phyloP scores from a whole-genome alignment of 2,113 vertebrate species.

The Ornithorhynchus anatinus region DNA sequence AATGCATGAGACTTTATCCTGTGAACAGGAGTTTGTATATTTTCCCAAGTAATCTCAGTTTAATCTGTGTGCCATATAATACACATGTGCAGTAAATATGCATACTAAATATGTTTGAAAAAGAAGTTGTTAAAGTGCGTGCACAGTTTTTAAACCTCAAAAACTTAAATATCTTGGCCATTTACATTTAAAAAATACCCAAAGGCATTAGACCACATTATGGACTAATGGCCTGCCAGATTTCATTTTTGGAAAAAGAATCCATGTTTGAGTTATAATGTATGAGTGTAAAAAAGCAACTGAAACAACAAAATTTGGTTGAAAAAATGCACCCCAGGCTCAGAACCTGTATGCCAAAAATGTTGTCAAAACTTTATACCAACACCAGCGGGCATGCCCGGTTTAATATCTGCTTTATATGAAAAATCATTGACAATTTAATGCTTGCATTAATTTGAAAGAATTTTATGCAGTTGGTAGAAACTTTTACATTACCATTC shows the following conservation, averaged over 20 bases:
- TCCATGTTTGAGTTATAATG: slow-evolving; percentile 64
- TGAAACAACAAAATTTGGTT: slow-evolving; percentile 77
- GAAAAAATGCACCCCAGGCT: slow-evolving; percentile 66
- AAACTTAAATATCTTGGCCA: slow-evolving; percentile 71
- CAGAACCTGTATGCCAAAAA: slow-evolving; percentile 55
- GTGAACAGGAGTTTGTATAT: slow-evolving; percentile 64
- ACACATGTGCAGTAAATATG: slow-evolving; percentile 73
- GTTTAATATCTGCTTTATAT: slow-evolving; percentile 66
- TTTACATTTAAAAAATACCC: slow-evolving; percentile 76
- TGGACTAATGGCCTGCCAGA: slow-evolving; percentile 70
- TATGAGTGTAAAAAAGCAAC: slow-evolving; percentile 63
- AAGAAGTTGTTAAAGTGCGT: slow-evolving; percentile 71
- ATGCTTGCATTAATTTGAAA: slow-evolving; percentile 72
- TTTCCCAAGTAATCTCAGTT: slow-evolving; percentile 69
- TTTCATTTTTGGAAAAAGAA: slow-evolving; percentile 51
- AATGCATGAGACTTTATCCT: slow-evolving; percentile 41
- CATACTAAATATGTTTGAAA: slow-evolving; percentile 68
- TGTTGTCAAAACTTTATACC: slow-evolving; percentile 69
- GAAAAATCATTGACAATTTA: slow-evolving; percentile 70
- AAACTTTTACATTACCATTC: slow-evolving; percentile 70
- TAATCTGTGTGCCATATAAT: slow-evolving; percentile 60
- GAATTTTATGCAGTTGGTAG: slow-evolving; percentile 60
- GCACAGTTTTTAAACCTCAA: slow-evolving; percentile 71
- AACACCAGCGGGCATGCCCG: slow-evolving; percentile 61
- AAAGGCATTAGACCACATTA: slow-evolving; percentile 75